Percentiles rank a stretch among this genome's conserved stretches.
These are phyloP conservation scores for Brachionus koreanus DNA, from an alignment of 1,140 invertebrate genomes.

Conservation along the genomic window DNA sequence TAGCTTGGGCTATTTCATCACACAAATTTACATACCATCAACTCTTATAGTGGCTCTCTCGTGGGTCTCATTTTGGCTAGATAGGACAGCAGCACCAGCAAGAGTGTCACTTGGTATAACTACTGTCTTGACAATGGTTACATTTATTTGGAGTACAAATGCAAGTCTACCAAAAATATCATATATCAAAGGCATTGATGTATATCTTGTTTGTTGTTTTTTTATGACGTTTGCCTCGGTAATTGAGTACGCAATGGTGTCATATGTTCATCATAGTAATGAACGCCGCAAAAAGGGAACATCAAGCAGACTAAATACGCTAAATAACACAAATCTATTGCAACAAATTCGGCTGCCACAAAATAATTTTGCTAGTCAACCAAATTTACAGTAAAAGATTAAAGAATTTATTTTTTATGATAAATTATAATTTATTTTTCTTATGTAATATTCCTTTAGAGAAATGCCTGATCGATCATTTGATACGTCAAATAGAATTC, in stretches of 20 bases:
- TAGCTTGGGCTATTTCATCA: conserved; percentile 97
- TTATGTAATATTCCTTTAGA: not conserved
- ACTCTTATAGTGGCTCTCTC: conserved; percentile 97
- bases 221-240: conserved; percentile 62
- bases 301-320: not conserved
- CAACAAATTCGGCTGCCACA: not conserved
- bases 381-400: not conserved
- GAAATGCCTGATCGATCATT: not conserved
- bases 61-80: conserved; percentile 93
- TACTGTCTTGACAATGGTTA: conserved; percentile 95
- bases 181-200: conserved; percentile 93
- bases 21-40: conserved; percentile 98
- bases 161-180: conserved; percentile 94
- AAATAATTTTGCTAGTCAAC: not conserved
- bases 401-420: not conserved
- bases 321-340: not conserved
- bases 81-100: conserved; percentile 90
- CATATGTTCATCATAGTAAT: conserved; percentile 44
- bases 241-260: conserved; percentile 48
- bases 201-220: conserved; percentile 95
- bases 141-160: conserved; percentile 96
- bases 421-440: not conserved
- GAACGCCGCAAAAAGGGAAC: not conserved
- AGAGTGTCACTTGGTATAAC: conserved; percentile 91
- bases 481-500: not conserved